Evolutionary conservation across 2,797 vertebrate genomes (phyloP).

Genomic region (Distichodus sexfasciatus): DNA sequence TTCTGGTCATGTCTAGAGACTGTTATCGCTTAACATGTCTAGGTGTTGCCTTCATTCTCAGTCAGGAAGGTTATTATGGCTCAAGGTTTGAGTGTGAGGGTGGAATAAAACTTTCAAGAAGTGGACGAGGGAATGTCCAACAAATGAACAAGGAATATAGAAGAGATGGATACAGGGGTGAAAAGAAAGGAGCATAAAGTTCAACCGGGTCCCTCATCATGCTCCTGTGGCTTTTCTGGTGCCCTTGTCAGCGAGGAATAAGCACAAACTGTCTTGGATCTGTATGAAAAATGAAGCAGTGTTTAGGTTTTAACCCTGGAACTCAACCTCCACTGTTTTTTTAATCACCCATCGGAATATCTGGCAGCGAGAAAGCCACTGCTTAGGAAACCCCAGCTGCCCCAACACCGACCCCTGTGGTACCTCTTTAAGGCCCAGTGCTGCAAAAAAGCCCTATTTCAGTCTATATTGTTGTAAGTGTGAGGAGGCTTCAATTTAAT

Average conservation of each 20-base stretch:
- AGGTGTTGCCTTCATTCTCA: not conserved
- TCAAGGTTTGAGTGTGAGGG: slow-evolving; percentile 13
- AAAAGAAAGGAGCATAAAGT: not conserved
- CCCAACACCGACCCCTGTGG: not conserved
- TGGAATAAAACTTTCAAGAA: slow-evolving; percentile 20
- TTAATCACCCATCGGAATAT: slow-evolving; percentile 23
- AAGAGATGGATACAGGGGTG: not conserved
- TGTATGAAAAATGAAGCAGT: slow-evolving; percentile 46
- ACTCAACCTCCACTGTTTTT: slow-evolving; percentile 58
- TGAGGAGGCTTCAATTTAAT: no score
- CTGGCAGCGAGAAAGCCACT: not conserved
- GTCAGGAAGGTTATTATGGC: not conserved
- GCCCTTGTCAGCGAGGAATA: slow-evolving; percentile 1
- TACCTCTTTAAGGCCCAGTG: no score
- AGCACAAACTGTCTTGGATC: slow-evolving; percentile 34
- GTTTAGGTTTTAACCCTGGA: slow-evolving; percentile 47
- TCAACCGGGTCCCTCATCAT: slow-evolving; percentile 26
- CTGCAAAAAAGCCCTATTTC: no score
- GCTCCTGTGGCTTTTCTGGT: slow-evolving; percentile 18
- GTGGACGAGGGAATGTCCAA: slow-evolving; percentile 11
- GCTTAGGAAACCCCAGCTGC: not conserved
- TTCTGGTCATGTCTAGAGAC: not conserved
- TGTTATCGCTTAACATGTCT: not conserved
- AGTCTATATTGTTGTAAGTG: no score
- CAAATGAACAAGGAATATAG: slow-evolving; percentile 29